Base-by-base conservation (phyloP, 2,888 invertebrate species). In the Ditula angustiorana region DNA sequence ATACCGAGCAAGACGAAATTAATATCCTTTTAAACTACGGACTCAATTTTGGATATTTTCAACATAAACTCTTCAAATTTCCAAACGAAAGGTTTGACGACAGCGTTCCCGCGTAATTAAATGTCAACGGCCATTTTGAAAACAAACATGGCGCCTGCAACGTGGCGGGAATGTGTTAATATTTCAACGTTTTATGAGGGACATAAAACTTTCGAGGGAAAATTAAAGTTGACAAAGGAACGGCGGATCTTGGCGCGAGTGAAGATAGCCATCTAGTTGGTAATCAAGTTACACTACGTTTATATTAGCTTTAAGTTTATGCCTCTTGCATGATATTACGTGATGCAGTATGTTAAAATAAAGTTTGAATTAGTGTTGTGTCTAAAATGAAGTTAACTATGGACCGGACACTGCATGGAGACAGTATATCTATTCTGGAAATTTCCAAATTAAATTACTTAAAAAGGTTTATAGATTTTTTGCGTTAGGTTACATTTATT, bases 61-160 rank as follows among this genome's bases (percentile, higher is more conserved):
- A 30, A 46, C 30, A 37, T 61, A 37, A 41, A 60, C 19, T 30
- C 30, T 61, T 61, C 8, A 60, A n/a, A 28, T 55, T 46, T 61
- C 35, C 37, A 61, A 46, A 52, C 30, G 28, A 37, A 47, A 67
- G 63, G 61, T 55, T 41, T 71, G 63, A 68, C 62, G 66, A 62
- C 65, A 64, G 66, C 56, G 61, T 83, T 77, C 70, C 76, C 76
- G 74, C 81, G 83, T 87, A 87, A 89, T 89, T 89, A 87, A 86
- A 88, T 79, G 87, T 86, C 88, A 81, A 61, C 62, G 41, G 60
- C 62, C 56, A 56, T 41, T 56, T 56, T 56, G 55, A 35, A 44
- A 24, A 50, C 57, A 49, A 61, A 50, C 57, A 57, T 62, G 57
- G 64, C 64, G 13, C 35, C 50, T 21, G 35, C 41, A 23, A 13